These are phyloP conservation scores for Sterrhoptilus dennistouni DNA, from an alignment of 2,113 vertebrate species.

Conservation along the genomic window DNA sequence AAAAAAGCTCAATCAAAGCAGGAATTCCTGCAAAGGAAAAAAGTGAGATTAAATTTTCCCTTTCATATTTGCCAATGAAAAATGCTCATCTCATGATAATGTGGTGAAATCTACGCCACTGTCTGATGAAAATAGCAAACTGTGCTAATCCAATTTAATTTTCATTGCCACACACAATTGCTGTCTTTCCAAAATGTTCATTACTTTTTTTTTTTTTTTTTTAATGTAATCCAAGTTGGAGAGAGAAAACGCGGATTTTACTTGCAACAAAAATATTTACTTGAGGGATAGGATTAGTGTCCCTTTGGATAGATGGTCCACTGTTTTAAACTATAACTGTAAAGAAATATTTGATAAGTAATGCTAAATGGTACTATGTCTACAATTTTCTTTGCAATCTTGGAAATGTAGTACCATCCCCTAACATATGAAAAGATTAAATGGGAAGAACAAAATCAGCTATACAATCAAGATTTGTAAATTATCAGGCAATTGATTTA, in stretches of 20 bases:
- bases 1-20: neutral
- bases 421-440: neutral
- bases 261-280: neutral
- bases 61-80: neutral
- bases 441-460: neutral
- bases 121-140: neutral
- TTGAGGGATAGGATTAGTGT: neutral
- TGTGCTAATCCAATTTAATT: neutral
- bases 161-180: neutral
- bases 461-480: neutral
- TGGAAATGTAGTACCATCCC: neutral
- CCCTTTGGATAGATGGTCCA: neutral
- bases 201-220: neutral
- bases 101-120: neutral
- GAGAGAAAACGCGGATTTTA: accelerated
- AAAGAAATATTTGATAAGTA: neutral
- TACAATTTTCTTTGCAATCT: neutral
- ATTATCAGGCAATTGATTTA: neutral
- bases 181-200: neutral
- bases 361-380: neutral
- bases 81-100: neutral
- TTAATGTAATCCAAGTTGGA: neutral
- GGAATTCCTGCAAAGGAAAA: neutral
- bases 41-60: neutral
- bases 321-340: neutral